Evolutionary conservation across 2,888 invertebrate species (phyloP), one percentile per base, ranked within the genome.

Genomic region (Bombylius discolor): DNA sequence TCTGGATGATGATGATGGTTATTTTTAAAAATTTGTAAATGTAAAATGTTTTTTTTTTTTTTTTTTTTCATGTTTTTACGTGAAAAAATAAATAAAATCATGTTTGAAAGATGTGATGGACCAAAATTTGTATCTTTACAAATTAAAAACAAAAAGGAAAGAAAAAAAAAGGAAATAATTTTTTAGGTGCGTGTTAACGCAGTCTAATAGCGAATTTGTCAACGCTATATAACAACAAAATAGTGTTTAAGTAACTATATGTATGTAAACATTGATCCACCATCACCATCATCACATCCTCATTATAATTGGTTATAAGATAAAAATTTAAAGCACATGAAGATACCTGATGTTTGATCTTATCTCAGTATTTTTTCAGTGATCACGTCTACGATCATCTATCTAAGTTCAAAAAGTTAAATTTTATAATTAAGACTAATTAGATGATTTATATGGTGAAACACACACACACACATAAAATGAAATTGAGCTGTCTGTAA

Each of bases 391-490:
- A 36, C 23, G 36, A 50, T 45, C 23, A 23, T n/a, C n/a, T 23
- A 23, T 23, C 23, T 3, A 23, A 1, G 23, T 23, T 23, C 23
- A 23, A 23, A 23, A 23, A 23, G 23, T 23, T 50, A 46, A 47
- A 55, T 45, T 50, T 55, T 49, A 50, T 51, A 55, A 55, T 55
- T 55, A 51, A 36, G 32, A 51, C 55, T 55, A 55, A 55, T 55
- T 55, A 55, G 55, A 47, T 39, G 55, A 51, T 55, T 55, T 55
- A 50, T 55, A n/a, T n/a, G n/a, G n/a, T n/a, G n/a, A n/a, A n/a
- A n/a, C n/a, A 23, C 23, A 46, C 12, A 14, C 55, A 23, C 13
- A 36, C 45, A 23, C n/a, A 44, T 39, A 34, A 34, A 49, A 5
- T 11, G n/a, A 31, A 36, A 36, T 23, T 23, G 3, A 23, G 23